These are phyloP conservation scores for Orgyia antiqua DNA, from an alignment of 2,888 invertebrate species.

Conservation along the genomic window DNA sequence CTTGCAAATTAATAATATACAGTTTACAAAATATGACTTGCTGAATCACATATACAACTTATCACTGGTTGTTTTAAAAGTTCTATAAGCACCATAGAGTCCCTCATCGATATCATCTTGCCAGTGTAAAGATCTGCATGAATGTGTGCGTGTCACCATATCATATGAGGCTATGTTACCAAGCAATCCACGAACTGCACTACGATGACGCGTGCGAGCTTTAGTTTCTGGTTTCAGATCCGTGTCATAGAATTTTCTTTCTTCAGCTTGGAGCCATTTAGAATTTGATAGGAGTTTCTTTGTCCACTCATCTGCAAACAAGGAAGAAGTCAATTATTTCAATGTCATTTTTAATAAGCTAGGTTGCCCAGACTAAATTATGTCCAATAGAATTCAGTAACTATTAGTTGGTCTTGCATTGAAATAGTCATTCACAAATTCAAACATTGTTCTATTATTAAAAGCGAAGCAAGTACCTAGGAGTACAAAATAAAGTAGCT, in stretches of 20 bases:
- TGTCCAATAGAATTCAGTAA: too few species aligned
- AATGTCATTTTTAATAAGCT: too few species aligned
- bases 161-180: slow-evolving; percentile 55
- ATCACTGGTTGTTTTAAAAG: slow-evolving; percentile 44
- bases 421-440: too few species aligned
- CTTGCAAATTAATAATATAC: too few species aligned
- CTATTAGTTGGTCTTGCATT: too few species aligned
- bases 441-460: too few species aligned
- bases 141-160: slow-evolving; percentile 59
- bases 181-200: slow-evolving; percentile 43
- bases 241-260: slow-evolving; percentile 66
- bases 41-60: slow-evolving; percentile 34
- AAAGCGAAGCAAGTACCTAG: too few species aligned
- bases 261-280: slow-evolving; percentile 85
- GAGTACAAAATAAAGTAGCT: too few species aligned
- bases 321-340: too few species aligned
- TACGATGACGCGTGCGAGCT: slow-evolving; percentile 41
- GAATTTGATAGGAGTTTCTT: slow-evolving; percentile 82
- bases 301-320: slow-evolving; percentile 82
- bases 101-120: slow-evolving; percentile 60
- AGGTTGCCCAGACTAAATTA: too few species aligned
- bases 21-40: too few species aligned
- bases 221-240: slow-evolving; percentile 52
- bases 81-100: slow-evolving; percentile 59
- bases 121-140: slow-evolving; percentile 52